Base-by-base conservation (phyloP, 1,140 invertebrate genomes). In the Pantala flavescens region DNA sequence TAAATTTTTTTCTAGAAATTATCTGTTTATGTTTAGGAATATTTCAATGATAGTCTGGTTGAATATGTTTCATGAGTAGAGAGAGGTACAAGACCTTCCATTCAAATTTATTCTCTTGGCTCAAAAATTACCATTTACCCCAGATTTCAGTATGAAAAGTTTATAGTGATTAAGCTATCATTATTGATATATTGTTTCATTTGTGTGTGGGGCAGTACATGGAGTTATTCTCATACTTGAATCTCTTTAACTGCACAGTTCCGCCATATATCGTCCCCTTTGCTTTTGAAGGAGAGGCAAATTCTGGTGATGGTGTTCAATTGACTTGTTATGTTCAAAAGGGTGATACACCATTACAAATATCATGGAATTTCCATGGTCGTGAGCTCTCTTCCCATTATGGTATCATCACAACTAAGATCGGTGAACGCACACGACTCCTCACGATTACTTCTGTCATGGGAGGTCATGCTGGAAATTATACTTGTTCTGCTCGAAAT, bases 401-500 rank as follows among this genome's bases (percentile, higher is more conserved):
- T 73, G 78, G 77, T 9, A 78, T 79, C n/a, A 76, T 77, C 21
- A 77, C 77, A 0, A 43, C 72, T 2, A 80, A 78, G 75, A 74
- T 78, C 43, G 78, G 79, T 43, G 74, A 76, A 23, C 75, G 74
- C 71, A 77, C 75, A 2, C 79, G 78, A 73, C 43, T 79, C 21
- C 70, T 80, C n/a, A 76, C 77, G 11, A 80, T 80, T 70, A 79
- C 80, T 71, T 80, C 82, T 43, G 83, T 83, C 0, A 81, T 77
- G 24, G 80, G 82, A 2, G 78, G 78, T 71, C 84, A 86, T 78
- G 80, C 82, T 72, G 85, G 84, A 14, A 85, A 85, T 76, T 86
- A 86, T 78, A 85, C 84, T 55, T 70, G 76, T 23, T n/a, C 24
- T 36, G 36, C 71, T 43, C 74, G 36, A 24, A 78, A 78, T 71